A percentile compares a stretch with the other conserved stretches of the same genome.
These are phyloP conservation scores for Philopotamus ludificatus DNA, from an alignment of 1,140 invertebrate genomes.

Conservation along the genomic window DNA sequence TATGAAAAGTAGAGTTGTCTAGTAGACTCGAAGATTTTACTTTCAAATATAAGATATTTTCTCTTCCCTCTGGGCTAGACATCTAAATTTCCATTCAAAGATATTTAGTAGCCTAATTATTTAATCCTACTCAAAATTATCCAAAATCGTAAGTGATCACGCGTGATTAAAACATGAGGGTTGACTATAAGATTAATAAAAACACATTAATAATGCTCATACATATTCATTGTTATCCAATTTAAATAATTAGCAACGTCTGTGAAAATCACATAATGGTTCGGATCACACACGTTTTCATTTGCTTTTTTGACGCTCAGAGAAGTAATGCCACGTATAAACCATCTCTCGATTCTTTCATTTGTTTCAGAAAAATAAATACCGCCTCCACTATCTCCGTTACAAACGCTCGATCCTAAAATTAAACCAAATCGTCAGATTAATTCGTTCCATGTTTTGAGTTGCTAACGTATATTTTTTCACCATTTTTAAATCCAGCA, in stretches of 20 bases:
- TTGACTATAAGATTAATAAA: too few relatives aligned
- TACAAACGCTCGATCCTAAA: constrained; percentile 43
- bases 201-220: too few relatives aligned
- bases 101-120: too few relatives aligned
- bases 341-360: constrained; percentile 37
- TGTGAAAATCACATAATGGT: constrained; percentile 45
- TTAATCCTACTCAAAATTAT: too few relatives aligned
- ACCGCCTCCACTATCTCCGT: constrained; percentile 48
- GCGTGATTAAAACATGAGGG: too few relatives aligned
- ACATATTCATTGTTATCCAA: neutral
- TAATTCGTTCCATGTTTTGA: neutral
- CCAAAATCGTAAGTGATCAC: too few relatives aligned
- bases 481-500: constrained; percentile 47
- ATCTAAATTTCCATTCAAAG: too few relatives aligned
- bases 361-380: constrained; percentile 41
- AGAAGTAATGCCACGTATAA: constrained; percentile 45
- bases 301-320: constrained; percentile 40
- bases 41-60: too few relatives aligned
- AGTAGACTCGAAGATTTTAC: too few relatives aligned
- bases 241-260: constrained; percentile 43
- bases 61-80: too few relatives aligned
- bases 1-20: too few relatives aligned
- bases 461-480: constrained; percentile 31
- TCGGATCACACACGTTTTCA: constrained; percentile 43
- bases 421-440: neutral